Evolutionary conservation across 2,113 vertebrate species (phyloP).

Genomic region (Gymnobelideus leadbeateri): DNA sequence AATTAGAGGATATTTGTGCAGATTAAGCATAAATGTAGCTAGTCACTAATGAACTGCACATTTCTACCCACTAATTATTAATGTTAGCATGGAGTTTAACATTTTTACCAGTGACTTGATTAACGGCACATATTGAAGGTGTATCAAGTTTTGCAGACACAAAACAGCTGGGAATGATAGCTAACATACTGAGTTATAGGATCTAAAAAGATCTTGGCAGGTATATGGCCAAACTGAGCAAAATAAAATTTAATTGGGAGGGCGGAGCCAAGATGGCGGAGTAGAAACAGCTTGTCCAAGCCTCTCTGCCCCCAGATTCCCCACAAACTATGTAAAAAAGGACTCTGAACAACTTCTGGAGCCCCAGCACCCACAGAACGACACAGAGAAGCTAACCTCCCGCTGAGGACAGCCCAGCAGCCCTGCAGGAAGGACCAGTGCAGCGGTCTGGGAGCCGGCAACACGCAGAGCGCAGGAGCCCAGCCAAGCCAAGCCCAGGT

Average conservation of each 20-base stretch:
- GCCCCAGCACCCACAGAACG: too few relatives aligned
- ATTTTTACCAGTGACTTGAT: neutral
- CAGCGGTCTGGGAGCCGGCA: too few relatives aligned
- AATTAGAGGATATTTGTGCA: neutral
- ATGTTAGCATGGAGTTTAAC: neutral
- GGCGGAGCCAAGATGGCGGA: too few relatives aligned
- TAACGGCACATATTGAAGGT: neutral
- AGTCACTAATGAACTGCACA: neutral
- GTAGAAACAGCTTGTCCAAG: too few relatives aligned
- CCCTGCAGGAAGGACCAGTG: too few relatives aligned
- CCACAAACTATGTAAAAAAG: too few relatives aligned
- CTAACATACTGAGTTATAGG: neutral
- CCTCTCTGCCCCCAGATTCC: too few relatives aligned
- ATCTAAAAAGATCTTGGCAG: neutral
- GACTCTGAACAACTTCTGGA: too few relatives aligned
- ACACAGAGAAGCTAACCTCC: too few relatives aligned
- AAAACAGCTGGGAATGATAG: neutral
- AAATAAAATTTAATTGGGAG: neutral
- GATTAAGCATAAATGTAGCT: neutral
- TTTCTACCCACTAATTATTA: neutral
- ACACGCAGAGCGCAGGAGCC: too few relatives aligned
- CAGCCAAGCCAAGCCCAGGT: too few relatives aligned
- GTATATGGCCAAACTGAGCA: neutral
- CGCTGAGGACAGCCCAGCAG: too few relatives aligned
- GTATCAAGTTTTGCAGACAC: neutral